Evolutionary conservation across 2,113 vertebrate genomes (phyloP), one percentile per base, ranked within the genome.

Genomic region (Neopipo cinnamomea): DNA sequence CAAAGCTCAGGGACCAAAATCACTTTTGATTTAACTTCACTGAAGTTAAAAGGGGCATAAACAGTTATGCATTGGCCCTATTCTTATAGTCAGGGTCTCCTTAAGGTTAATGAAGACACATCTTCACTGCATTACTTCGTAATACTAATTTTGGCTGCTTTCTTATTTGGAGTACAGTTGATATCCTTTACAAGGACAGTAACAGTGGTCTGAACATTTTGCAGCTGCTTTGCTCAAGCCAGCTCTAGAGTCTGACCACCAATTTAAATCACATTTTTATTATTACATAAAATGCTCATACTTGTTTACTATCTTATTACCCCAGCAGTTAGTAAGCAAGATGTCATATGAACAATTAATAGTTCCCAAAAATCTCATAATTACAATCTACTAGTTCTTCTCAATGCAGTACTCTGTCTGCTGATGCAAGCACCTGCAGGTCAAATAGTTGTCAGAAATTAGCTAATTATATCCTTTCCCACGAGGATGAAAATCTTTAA

Each of bases 401-500:
- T 96, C 95, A 85, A 55, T 92, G 88, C 67, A 93, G 82, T 97
- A 78, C 91, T 95, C 93, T 96, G 91, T 92, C 90, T 97, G 91
- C 88, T 97, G 97, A 97, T 88, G 96, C 42, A 85, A 98, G 95
- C 70, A 97, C 97, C 97, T 97, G 86, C 91, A 96, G 97, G 97
- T 98, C 96, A 97, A 96, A 97, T 50, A 95, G 80, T 39, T 88
- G 83, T 92, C 92, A 97, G 96, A 97, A 98, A 98, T 98, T 44
- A 98, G 95, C 96, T 98, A 98, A 98, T 97, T 97, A 97, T 96
- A 94, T 72, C 84, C 49, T 97, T 97, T 93, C 97, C 94, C 95
- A 93, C 53, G 95, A 96, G 95, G 91, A 96, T 42, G 16, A 96
- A 98, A 98, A 97, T 98, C 95, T 97, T 98, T 97, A 98, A 89